Evolutionary conservation across 2,888 invertebrate genomes (phyloP).

Genomic region (Petrophora chlorosata): DNA sequence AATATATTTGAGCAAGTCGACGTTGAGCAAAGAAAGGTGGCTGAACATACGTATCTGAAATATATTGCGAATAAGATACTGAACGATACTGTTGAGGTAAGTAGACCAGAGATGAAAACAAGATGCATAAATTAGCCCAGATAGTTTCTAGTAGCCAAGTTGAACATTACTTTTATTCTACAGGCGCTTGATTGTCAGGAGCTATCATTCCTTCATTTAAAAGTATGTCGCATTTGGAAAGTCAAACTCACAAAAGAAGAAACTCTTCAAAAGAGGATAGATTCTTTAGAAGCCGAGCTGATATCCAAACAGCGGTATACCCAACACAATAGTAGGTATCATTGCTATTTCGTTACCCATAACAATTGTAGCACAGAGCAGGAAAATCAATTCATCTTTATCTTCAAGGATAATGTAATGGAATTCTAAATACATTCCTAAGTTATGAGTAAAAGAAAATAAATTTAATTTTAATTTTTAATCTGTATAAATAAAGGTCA

Average conservation of each 20-base stretch:
- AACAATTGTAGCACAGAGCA: no score
- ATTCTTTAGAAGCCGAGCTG: constrained; percentile 73
- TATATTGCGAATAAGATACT: constrained; percentile 72
- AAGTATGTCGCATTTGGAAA: constrained; percentile 80
- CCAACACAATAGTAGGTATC: constrained; percentile 73
- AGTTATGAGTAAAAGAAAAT: no score
- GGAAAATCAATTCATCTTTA: no score
- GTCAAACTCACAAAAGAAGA: constrained; percentile 69
- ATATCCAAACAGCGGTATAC: constrained; percentile 74
- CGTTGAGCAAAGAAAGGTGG: constrained; percentile 65
- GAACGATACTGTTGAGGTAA: constrained; percentile 62
- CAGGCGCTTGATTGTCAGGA: constrained; percentile 79
- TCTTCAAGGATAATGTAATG: no score
- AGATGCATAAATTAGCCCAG: no score
- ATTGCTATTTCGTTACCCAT: no score
- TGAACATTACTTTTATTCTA: constrained; percentile 1
- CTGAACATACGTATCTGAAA: constrained; percentile 68
- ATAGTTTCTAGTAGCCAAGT: no score
- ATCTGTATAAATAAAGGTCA: no score
- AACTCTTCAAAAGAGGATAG: constrained; percentile 69
- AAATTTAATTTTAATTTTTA: no score
- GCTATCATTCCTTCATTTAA: constrained; percentile 79
- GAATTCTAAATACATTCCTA: no score
- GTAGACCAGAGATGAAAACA: no score
- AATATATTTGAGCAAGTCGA: constrained; percentile 77